These are phyloP conservation scores for Drosophila parabipectinata DNA, from an alignment of 1,140 invertebrate genomes.

Conservation along the genomic window DNA sequence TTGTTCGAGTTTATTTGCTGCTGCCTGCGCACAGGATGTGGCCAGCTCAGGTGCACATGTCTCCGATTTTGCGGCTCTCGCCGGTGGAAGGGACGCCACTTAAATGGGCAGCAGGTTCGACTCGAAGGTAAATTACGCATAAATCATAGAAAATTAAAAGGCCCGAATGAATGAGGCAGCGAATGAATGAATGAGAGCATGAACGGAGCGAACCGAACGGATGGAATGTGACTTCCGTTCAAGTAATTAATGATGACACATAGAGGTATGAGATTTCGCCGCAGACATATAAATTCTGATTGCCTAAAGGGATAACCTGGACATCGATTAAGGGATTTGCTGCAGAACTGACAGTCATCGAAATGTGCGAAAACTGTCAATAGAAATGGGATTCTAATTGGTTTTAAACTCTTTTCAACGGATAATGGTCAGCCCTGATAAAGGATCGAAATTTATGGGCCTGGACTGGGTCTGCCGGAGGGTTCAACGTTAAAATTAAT, in stretches of 20 bases:
- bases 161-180: constrained; percentile 23
- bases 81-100: constrained; percentile 30
- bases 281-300: constrained; percentile 47
- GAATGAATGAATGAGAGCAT: constrained; percentile 21
- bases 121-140: constrained; percentile 60
- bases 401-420: constrained; percentile 37
- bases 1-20: constrained; percentile 27
- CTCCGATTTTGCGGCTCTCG: constrained; percentile 28
- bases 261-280: constrained; percentile 32
- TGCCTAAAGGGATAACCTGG: constrained; percentile 46
- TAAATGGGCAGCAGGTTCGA: constrained; percentile 44
- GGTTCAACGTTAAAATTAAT: constrained; percentile 1
- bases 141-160: constrained; percentile 80
- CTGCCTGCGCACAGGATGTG: constrained; percentile 64
- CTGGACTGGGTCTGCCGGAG: neutral
- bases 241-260: constrained; percentile 57
- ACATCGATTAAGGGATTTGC: constrained; percentile 47
- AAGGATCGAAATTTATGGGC: neutral
- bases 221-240: constrained; percentile 57
- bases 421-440: neutral
- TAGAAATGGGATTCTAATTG: constrained; percentile 46
- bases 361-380: constrained; percentile 45
- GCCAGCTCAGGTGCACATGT: constrained; percentile 68
- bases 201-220: constrained; percentile 25
- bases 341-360: constrained; percentile 25